Evolutionary conservation across 2,113 vertebrate species (phyloP), one percentile per base, ranked within the genome.

Genomic region (Neotragus moschatus): DNA sequence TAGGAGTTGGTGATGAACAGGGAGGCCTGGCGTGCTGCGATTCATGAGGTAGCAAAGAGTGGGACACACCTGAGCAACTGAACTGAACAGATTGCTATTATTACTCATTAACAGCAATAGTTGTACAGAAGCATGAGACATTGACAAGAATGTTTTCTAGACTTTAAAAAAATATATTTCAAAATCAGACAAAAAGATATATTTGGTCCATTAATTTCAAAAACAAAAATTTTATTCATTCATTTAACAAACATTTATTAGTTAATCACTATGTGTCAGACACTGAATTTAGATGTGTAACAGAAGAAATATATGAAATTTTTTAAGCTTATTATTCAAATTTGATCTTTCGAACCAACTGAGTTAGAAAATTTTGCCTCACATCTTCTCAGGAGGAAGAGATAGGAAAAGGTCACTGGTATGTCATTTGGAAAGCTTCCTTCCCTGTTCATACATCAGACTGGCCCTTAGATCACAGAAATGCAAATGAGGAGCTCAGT

Each of bases 301-400:
- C 28, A 70, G 45, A 51, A 77, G 43, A 85, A 63, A 51, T 49
- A 79, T 0, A n/a, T 61, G 15, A 53, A 36, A 36, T 33, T 84
- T 80, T 88, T 61, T 47, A 66, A 86, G 49, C n/a, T 47, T 63
- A 53, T 91, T 90, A 39, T 15, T n/a, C 23, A 55, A 60, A 79
- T 49, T 30, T 86, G 80, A 28, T 28, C 56, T 98, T 94, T 97
- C n/a, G 9, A 61, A 77, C 36, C 66, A 81, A 28, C 25, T 77
- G 36, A 88, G 58, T 88, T 63, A 81, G 73, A 87, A 93, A 95
- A 92, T 4, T 51, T 84, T 53, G 86, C 90, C 88, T 84, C 79
- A 51, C 61, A 77, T 85, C 47, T 55, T 90, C 93, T 86, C 81
- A 58, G 49, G 25, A 97, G 60, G 66, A 75, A 21, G 49, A 21